Percentiles rank a stretch among this genome's conserved stretches.
Conservation (phyloP, 2,797 vertebrate genomes). For the Chloroceryle amazona region DNA sequence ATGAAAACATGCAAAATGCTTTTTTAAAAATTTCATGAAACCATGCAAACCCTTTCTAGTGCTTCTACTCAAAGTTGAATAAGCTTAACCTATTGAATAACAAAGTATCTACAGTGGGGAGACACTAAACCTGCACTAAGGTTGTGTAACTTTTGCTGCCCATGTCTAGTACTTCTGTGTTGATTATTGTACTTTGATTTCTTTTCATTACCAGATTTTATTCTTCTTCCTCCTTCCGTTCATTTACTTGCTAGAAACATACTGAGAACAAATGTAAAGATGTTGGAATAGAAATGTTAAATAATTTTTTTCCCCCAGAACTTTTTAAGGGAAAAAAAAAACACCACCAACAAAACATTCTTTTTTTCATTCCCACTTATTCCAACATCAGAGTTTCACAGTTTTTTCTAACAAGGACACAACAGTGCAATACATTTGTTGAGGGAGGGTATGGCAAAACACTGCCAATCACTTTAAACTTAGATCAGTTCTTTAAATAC, state of each 20-base stretch:
- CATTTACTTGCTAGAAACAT: neutral
- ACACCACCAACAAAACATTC: fast-evolving
- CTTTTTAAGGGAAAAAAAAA: neutral
- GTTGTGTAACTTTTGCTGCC: neutral
- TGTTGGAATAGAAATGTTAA: neutral
- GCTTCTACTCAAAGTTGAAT: neutral
- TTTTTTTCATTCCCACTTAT: neutral
- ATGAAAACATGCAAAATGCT: neutral
- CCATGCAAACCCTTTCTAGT: neutral
- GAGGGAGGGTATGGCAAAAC: neutral
- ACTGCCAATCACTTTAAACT: neutral
- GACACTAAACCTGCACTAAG: neutral
- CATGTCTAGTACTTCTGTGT: neutral
- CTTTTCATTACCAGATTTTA: neutral
- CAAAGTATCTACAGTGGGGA: neutral
- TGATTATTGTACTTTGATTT: neutral
- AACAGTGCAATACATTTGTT: neutral
- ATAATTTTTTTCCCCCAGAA: fast-evolving
- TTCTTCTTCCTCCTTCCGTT: neutral
- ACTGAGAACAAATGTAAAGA: neutral
- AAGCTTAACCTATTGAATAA: neutral
- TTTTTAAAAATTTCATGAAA: neutral
- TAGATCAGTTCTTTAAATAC: neutral
- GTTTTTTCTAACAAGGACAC: neutral
- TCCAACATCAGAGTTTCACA: neutral